Base-by-base conservation (phyloP, 2,888 invertebrate genomes). In the Ceramica pisi region DNA sequence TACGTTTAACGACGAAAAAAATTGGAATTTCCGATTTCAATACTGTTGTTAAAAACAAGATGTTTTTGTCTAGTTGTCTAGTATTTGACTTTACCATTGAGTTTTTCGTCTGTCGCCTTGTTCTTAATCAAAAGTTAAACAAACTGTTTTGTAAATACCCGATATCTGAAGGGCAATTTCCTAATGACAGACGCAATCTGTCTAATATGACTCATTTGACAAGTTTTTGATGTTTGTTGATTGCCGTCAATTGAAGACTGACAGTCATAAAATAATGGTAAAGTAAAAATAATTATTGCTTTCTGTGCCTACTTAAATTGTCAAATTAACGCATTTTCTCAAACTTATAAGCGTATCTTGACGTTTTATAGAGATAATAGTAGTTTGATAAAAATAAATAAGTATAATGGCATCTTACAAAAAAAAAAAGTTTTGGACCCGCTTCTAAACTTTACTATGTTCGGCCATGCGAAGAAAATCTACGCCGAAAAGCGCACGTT, bases 401-500 rank as follows among this genome's bases (percentile, higher is more conserved):
- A 10, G 9, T 16, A 19, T 51, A 31, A 26, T 12, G 8, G 1
- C 7, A n/a, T n/a, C 14, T 14, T 4, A 9, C 0, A 35, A n/a
- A 70, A n/a, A 70, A 67, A 65, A 14, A 38, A 1, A 16, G 12
- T 44, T 31, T 31, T 6, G 2, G 31, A 7, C 26, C 44, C 21
- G 21, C 53, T n/a, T 35, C 38, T 9, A 3, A 41, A 51, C 5
- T 31, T 21, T 12, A 51, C 5, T 31, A 35, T 12, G 16, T n/a
- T 16, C 26, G 31, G 31, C 26, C 16, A 67, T 50, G 69, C 53
- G 57, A 50, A 59, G 69, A 69, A 75, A 80, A 78, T 80, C 31
- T 44, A 53, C 62, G 59, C 14, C 65, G 21, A 62, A 66, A 68
- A 73, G 44, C 57, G 55, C 31, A 21, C 67, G 26, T 21, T 87